phyloP scores from a whole-genome alignment of 1,140 invertebrate species.

The Drosophila saltans region DNA sequence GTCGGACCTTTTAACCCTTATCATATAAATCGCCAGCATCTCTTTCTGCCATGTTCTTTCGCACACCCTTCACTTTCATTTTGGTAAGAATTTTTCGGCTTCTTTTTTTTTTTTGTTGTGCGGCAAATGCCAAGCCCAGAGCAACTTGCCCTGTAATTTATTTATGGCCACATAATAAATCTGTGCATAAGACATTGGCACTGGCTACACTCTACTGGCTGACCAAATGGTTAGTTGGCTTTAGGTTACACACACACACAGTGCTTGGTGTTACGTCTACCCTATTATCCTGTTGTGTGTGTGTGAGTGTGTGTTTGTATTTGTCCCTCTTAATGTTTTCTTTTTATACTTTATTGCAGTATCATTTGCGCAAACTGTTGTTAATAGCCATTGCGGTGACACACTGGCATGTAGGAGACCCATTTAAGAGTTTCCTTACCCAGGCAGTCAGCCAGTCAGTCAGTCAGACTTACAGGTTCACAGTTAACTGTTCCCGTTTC shows the following conservation, averaged over 20 bases:
- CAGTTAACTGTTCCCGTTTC: too few relatives aligned
- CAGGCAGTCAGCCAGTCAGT: too few relatives aligned
- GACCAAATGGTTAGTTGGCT: conserved; percentile 19
- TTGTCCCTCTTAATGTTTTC: conserved; percentile 66
- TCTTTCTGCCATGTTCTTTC: neutral
- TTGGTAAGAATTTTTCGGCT: conserved; percentile 27
- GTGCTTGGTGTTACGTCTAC: neutral
- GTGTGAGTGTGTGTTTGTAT: neutral
- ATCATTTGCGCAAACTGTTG: conserved; percentile 78
- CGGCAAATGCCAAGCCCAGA: conserved; percentile 35
- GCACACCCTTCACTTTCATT: neutral
- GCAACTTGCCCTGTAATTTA: conserved; percentile 68
- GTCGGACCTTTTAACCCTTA: conserved; percentile 71
- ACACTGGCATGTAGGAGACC: conserved; percentile 21
- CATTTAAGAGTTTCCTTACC: conserved; percentile 10
- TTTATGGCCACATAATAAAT: conserved; percentile 81
- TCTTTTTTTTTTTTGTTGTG: conserved; percentile 1
- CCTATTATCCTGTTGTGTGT: conserved; percentile 22
- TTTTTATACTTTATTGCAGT: conserved; percentile 70
- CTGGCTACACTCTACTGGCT: conserved; percentile 13
- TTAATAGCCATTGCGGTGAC: conserved; percentile 70
- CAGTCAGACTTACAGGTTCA: too few relatives aligned
- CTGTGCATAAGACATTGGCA: conserved; percentile 73
- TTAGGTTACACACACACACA: neutral
- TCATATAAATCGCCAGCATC: conserved; percentile 59